Base-by-base conservation (phyloP, 2,113 vertebrate genomes). In the Guaruba guarouba region DNA sequence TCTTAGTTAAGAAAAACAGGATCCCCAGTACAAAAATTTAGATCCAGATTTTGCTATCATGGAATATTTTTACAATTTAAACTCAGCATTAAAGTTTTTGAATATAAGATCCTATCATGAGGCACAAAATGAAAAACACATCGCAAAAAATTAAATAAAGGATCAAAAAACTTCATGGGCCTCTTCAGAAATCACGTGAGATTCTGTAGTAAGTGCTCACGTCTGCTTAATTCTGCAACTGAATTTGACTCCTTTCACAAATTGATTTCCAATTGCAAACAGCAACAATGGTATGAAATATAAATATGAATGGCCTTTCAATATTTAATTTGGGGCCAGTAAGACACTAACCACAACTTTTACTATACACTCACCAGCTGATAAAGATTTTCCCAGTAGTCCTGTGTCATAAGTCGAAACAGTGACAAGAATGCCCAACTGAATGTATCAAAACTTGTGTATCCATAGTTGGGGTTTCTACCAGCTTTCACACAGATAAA, bases 321-420 rank as follows among this genome's bases (percentile, higher is more conserved):
- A 20, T 24, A 8, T 59, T 18, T 48, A 14, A 70, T 80, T 57
- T 75, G 44, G 31, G 52, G 17, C 8, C 46, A 82, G 41, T 49
- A 28, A 66, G 22, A 67, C 10, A 69, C 13, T 46, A 87, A 76
- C 5, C 13, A 76, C 4, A 66, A 52, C 37, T 48, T 93, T 86
- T 41, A 71, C 24, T 76, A 73, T 23, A 24, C 25, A 94, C 98
- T 91, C 84, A 99, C 99, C 98, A 98, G 98, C 90, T 99, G 99
- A 96, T 99, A 99, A 90, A 99, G 99, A 79, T 98, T 98, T 97
- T 99, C 99, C 99, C 99, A 99, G 82, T 76, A 99, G 94, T 99
- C 99, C 67, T 99, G 99, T 66, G 99, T 99, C 99, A 99, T 99
- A 70, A 99, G 97, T 59, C 99, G 97, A 93, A 99, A 99, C 37